Conservation (phyloP, 2,888 invertebrate species). For the Empis stercorea region DNA sequence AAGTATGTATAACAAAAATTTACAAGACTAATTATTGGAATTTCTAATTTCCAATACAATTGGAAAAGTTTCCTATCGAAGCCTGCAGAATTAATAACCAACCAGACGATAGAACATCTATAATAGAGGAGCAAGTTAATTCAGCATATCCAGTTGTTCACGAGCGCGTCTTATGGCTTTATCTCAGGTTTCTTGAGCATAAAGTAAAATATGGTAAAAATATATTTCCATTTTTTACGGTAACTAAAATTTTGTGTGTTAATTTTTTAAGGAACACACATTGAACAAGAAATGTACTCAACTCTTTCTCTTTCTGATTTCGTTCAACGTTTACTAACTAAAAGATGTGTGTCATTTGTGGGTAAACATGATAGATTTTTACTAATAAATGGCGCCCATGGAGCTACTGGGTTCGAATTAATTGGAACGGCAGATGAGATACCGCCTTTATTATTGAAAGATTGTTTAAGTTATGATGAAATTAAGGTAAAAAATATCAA, state of each 20-base stretch:
- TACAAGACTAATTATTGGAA: too few species aligned
- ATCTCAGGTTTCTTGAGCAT: constrained; percentile 45
- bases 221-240: too few species aligned
- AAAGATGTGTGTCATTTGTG: constrained; percentile 36
- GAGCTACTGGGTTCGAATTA: constrained; percentile 35
- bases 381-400: constrained; percentile 28
- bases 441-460: constrained; percentile 32
- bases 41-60: too few species aligned
- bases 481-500: constrained; percentile 29
- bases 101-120: constrained; percentile 8
- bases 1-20: background rate
- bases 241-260: too few species aligned
- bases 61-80: constrained; percentile 16
- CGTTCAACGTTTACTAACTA: constrained; percentile 36
- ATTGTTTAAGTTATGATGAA: constrained; percentile 42
- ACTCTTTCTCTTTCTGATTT: constrained; percentile 34
- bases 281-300: constrained; percentile 28
- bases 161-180: constrained; percentile 45
- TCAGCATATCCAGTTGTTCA: constrained; percentile 52
- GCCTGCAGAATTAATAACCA: constrained; percentile 13
- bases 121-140: constrained; percentile 18
- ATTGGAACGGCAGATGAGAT: constrained; percentile 36
- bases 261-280: constrained; percentile 20
- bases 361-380: constrained; percentile 27
- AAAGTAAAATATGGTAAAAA: constrained; percentile 33